Base-by-base conservation (phyloP, 2,797 vertebrate genomes). In the Rousettus madagascariensis region DNA sequence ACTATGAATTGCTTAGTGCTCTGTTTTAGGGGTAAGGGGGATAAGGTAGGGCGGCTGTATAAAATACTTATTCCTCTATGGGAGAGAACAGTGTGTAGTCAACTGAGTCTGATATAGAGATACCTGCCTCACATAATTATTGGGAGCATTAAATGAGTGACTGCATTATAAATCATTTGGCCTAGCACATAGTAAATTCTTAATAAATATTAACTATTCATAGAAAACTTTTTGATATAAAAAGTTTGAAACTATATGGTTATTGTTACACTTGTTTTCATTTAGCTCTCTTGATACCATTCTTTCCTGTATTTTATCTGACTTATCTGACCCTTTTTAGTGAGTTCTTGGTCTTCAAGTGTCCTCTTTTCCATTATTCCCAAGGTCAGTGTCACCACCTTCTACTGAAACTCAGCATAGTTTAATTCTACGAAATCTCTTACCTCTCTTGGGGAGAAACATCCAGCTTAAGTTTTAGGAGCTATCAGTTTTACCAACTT, bases 231-330 rank as follows among this genome's bases (percentile, higher is more conserved):
- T 26, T 59, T 92, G 16, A 53, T 78, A 63, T 36, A 46, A 77
- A 86, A 82, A 78, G 46, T n/a, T 68, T 94, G 55, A 80, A 71
- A 83, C 38, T 75, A 33, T 33, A 38, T 75, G 53, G 41, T 75
- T 74, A 69, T 66, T 85, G 30, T 78, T 65, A 82, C 1, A n/a
- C 71, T 55, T 89, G 33, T 74, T 53, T 95, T 94, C 41, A 65
- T 63, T 92, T 93, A 46, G 5, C 46, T 89, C 89, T 96, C 90
- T 93, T 86, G 46, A 61, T 77, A 26, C 30, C n/a, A 57, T 71
- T 92, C n/a, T 61, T 82, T 36, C 10, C 61, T 93, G 17, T 7
- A 57, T 66, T 95, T 86, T 86, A 24, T 86, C 22, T 88, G 59
- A 53, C 41, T 77, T 68, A 78, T 66, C 72, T 94, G 36, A 77